Evolutionary conservation across 2,888 invertebrate species (phyloP).

Genomic region (Nomada fucata): DNA sequence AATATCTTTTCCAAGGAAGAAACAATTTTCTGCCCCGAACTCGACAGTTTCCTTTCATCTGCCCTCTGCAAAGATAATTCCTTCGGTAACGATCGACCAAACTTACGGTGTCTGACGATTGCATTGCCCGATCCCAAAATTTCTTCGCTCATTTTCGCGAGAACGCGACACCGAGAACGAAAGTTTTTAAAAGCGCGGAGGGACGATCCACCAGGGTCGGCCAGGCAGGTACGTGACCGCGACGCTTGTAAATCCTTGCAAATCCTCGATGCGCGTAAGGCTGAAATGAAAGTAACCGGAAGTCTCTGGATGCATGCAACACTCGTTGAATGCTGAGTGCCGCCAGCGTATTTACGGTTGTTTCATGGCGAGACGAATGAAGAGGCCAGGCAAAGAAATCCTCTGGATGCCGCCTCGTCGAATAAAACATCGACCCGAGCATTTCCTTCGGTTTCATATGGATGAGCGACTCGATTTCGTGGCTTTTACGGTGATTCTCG

Average conservation of each 20-base stretch:
- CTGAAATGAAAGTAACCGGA: constrained; percentile 10
- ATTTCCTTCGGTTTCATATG: constrained; percentile 14
- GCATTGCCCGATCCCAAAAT: neutral
- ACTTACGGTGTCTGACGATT: neutral
- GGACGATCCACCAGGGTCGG: constrained; percentile 27
- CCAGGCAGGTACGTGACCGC: constrained; percentile 9
- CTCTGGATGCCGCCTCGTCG: neutral
- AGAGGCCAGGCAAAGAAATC: constrained; percentile 15
- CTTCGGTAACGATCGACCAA: neutral
- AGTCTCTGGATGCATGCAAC: neutral
- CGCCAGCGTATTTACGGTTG: constrained; percentile 22
- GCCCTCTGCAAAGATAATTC: neutral
- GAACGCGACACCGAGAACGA: neutral
- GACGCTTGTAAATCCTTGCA: constrained; percentile 23
- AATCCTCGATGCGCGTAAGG: constrained; percentile 19
- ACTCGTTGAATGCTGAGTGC: constrained; percentile 5
- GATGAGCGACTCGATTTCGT: constrained; percentile 2
- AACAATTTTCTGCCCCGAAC: too few relatives aligned
- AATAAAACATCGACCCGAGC: constrained; percentile 9
- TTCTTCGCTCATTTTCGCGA: neutral
- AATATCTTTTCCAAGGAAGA: too few relatives aligned
- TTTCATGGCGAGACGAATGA: constrained; percentile 8
- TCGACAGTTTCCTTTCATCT: neutral
- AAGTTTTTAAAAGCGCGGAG: neutral
- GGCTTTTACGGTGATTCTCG: neutral